These are phyloP conservation scores for Argyresthia goedartella DNA, from an alignment of 2,888 invertebrate genomes.

Conservation along the genomic window DNA sequence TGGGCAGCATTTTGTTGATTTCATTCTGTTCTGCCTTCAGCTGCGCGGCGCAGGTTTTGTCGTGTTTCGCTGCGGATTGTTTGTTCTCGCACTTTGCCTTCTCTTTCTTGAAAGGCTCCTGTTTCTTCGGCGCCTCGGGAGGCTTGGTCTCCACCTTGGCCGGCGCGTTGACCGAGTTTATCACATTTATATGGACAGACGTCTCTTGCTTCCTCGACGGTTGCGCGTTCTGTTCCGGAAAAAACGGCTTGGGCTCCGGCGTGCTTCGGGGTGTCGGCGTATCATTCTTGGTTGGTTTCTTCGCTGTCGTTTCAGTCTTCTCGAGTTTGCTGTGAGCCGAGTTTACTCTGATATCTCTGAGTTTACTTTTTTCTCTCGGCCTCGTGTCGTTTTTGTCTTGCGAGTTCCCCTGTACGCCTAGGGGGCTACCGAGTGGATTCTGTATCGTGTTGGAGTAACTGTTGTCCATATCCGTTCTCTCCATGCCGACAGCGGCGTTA, in stretches of 20 bases:
- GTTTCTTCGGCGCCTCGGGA: conserved; percentile 54
- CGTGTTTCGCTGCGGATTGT: conserved; percentile 52
- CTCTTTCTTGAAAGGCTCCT: conserved; percentile 66
- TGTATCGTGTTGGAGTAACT: conserved; percentile 39
- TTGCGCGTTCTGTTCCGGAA: conserved; percentile 49
- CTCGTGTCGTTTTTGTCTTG: conserved; percentile 46
- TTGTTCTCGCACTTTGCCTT: conserved; percentile 53
- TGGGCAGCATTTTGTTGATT: conserved; percentile 66
- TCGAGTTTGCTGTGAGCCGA: conserved; percentile 62
- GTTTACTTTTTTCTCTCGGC: conserved; percentile 57
- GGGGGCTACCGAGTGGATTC: conserved; percentile 38
- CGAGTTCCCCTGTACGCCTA: too few species aligned
- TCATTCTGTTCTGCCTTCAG: conserved; percentile 59
- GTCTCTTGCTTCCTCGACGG: conserved; percentile 55
- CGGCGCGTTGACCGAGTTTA: conserved; percentile 43
- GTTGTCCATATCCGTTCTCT: conserved; percentile 44
- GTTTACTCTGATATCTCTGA: conserved; percentile 59
- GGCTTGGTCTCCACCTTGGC: conserved; percentile 48
- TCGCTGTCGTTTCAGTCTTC: conserved; percentile 39
- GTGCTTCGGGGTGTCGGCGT: conserved; percentile 54
- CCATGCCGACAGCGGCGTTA: conserved; percentile 52
- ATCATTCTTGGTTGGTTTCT: conserved; percentile 44
- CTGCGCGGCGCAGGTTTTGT: conserved; percentile 50
- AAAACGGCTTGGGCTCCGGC: conserved; percentile 60
- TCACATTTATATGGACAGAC: conserved; percentile 59